Conservation (phyloP, 30 jellyfish, hydroid and myxozoan genomes). For the Aurelia aurita complex sp. Pacific region DNA sequence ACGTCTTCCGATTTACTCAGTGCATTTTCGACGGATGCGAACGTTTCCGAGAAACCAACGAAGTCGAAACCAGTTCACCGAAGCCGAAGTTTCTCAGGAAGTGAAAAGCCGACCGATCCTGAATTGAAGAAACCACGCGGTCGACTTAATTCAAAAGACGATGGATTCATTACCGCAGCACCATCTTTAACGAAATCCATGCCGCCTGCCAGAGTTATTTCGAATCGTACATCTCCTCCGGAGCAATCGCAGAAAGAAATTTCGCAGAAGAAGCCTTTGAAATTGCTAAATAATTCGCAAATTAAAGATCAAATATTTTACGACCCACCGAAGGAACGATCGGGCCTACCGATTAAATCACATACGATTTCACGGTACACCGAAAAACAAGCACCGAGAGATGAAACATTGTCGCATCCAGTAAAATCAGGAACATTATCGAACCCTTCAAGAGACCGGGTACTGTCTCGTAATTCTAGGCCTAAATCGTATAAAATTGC, state of each 20-base stretch:
- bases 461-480: conserved; percentile 63
- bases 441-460: conserved; percentile 47
- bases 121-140: conserved; percentile 37
- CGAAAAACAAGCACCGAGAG: not conserved
- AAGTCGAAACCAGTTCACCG: conserved; percentile 63
- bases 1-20: conserved; percentile 60
- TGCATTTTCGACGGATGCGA: conserved; percentile 47
- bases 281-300: not conserved
- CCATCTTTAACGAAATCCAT: conserved; percentile 65
- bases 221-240: conserved; percentile 24
- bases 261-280: conserved; percentile 11
- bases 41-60: conserved; percentile 8
- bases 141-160: conserved; percentile 53
- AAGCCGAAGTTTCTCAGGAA: conserved; percentile 71
- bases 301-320: conserved; percentile 26
- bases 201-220: conserved; percentile 57
- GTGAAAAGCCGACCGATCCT: conserved; percentile 50
- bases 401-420: not conserved
- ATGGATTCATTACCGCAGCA: conserved; percentile 65
- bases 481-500: conserved; percentile 84
- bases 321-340: conserved; percentile 26
- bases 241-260: conserved; percentile 5
- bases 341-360: conserved; percentile 31
- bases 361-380: not conserved
- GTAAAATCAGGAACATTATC: conserved; percentile 32